A percentile compares a stretch with the other conserved stretches of the same genome.
Conservation (phyloP, 2,113 vertebrate genomes). For the Asarcornis scutulata region DNA sequence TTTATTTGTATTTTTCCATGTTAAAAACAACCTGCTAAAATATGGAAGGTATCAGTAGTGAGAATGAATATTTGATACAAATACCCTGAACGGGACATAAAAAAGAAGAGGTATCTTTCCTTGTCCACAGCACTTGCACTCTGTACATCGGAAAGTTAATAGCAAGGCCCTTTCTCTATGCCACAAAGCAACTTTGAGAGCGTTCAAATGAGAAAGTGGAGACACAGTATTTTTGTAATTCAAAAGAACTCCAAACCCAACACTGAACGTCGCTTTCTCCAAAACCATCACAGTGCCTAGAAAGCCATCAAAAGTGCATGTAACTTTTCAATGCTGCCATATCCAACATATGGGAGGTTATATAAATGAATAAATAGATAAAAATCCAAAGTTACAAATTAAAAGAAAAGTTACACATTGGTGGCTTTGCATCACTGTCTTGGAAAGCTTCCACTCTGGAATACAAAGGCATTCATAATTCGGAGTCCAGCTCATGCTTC, state of each 20-base stretch:
- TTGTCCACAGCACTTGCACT: background rate
- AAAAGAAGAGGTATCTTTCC: background rate
- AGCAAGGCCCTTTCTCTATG: background rate
- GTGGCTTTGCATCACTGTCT: constrained; percentile 42
- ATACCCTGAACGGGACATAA: background rate
- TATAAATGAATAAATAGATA: background rate
- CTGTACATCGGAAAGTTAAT: background rate
- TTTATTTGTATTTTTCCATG: background rate
- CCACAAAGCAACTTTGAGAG: background rate
- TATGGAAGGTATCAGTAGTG: background rate
- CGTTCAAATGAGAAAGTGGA: background rate
- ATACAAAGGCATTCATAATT: constrained; percentile 34
- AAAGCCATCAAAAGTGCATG: background rate
- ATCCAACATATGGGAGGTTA: background rate
- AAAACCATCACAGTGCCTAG: background rate
- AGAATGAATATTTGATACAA: background rate
- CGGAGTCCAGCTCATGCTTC: constrained; percentile 29
- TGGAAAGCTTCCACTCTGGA: constrained; percentile 43
- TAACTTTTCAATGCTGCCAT: background rate
- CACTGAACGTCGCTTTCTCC: background rate
- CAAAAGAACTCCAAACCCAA: background rate
- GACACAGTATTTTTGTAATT: background rate
- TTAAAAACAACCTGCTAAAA: background rate
- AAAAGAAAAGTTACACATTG: constrained; percentile 41
- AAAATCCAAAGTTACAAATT: constrained; percentile 8